Evolutionary conservation across 1,140 invertebrate species (phyloP).

Genomic region (Scylla paramamosain): DNA sequence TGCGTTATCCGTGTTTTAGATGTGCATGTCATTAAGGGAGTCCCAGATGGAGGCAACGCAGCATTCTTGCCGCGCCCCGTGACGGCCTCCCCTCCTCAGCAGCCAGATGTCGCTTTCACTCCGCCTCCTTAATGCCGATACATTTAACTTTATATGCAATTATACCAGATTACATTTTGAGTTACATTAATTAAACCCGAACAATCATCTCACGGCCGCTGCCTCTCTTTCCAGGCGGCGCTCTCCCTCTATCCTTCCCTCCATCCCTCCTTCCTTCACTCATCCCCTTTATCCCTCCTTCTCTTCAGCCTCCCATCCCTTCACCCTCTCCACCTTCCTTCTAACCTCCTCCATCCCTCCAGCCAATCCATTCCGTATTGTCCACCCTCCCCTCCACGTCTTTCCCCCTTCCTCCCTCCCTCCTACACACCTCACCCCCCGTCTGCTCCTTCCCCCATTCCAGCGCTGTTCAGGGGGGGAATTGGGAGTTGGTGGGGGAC

Average conservation of each 20-base stretch:
- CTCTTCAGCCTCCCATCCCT: neutral
- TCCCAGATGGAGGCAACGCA: no score
- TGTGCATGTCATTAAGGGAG: no score
- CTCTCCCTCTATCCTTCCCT: neutral
- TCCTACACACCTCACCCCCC: no score
- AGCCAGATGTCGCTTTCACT: neutral
- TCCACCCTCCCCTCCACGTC: no score
- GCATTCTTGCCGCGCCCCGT: neutral
- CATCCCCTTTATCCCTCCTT: neutral
- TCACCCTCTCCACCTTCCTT: neutral
- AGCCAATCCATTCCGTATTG: no score
- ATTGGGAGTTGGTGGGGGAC: no score
- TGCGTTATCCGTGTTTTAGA: no score
- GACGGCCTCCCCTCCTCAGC: neutral
- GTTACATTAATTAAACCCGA: slow-evolving; percentile 15
- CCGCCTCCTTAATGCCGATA: neutral
- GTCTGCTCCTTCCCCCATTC: no score
- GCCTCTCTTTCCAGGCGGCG: neutral
- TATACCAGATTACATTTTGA: slow-evolving; percentile 3
- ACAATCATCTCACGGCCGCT: neutral
- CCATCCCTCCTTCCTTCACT: neutral
- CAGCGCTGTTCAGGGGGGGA: no score
- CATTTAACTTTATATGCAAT: slow-evolving; percentile 5
- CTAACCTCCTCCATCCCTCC: no score
- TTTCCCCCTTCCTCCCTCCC: no score